Base-by-base conservation (phyloP, 2,888 invertebrate species). In the Eremobia ochroleuca region DNA sequence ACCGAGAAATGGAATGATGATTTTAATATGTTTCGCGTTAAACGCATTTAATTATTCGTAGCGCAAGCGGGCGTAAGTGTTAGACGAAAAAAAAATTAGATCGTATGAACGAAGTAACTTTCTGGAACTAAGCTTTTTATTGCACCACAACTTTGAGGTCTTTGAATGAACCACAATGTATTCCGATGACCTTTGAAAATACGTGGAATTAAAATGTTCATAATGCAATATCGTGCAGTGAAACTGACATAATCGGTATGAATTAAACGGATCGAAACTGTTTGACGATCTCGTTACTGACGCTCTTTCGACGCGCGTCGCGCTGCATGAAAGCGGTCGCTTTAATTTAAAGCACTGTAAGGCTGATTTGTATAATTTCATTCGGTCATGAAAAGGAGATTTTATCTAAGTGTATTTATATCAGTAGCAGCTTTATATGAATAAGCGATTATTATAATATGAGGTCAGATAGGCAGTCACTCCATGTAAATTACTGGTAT, bases 131-230 rank as follows among this genome's bases (percentile, higher is more conserved):
- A 65, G 9, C 8, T 79, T 71, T 71, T 43, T 15, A 74, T 25
- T 81, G 65, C 59, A 66, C 11, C 25, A 4, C 25, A 15, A 74
- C 18, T 21, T 74, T 81, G 52, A 81, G 74, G 65, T 43, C 40
- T 59, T 73, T 81, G 49, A 59, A 73, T 81, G 75, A 52, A 28
- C 75, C 11, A 11, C 49, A 49, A 52, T 15, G 49, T 34, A 59
- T 52, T 58, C 81, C 34, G 78, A 78, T 78, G 78, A 79, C 81
- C 78, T 79, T 79, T 81, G 65, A 75, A 46, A 79, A 81, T 65
- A 49, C 25, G 25, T 8, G 9, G 25, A 65, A 78, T 78, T 66
- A 66, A 81, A 81, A 74, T 59, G 66, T 74, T 43, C 59, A 59
- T 46, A 81, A 81, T 52, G 28, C 43, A 81, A 52, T 59, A 79